These are phyloP conservation scores for Epistrophe grossulariae DNA, from an alignment of 2,888 invertebrate genomes.

Conservation along the genomic window DNA sequence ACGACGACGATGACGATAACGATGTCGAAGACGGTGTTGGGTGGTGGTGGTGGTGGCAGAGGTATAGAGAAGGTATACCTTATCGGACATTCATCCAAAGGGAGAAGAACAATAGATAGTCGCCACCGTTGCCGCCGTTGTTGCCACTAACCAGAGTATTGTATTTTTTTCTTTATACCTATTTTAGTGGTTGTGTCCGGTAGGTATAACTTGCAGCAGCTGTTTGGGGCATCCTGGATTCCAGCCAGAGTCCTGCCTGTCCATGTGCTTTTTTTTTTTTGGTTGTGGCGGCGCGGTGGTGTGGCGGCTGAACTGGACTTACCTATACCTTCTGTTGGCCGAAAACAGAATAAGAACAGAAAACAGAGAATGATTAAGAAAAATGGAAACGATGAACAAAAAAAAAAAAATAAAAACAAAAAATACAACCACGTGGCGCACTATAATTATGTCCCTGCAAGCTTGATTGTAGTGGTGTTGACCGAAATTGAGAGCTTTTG, in stretches of 20 bases:
- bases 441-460: constrained; percentile 46
- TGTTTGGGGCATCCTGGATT: constrained; percentile 40
- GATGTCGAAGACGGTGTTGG: constrained; percentile 44
- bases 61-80: constrained; percentile 36
- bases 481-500: constrained; percentile 62
- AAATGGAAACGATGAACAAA: constrained; percentile 11
- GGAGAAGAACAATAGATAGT: constrained; percentile 74
- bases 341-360: constrained; percentile 52
- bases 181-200: constrained; percentile 50
- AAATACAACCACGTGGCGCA: constrained; percentile 69
- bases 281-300: constrained; percentile 29
- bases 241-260: constrained; percentile 37
- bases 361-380: constrained; percentile 48
- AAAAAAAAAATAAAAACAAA: constrained; percentile 37
- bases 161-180: constrained; percentile 25
- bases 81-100: constrained; percentile 74
- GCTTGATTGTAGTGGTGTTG: constrained; percentile 47
- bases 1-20: constrained; percentile 48
- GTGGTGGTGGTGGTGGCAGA: constrained; percentile 48
- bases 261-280: constrained; percentile 57
- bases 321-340: constrained; percentile 47
- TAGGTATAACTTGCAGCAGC: constrained; percentile 60
- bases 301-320: constrained; percentile 47
- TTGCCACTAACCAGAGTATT: constrained; percentile 65
- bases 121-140: constrained; percentile 62